Evolutionary conservation across 53 echinoderm and acorn worm species (phyloP).

Genomic region (Echinometra lucunter): DNA sequence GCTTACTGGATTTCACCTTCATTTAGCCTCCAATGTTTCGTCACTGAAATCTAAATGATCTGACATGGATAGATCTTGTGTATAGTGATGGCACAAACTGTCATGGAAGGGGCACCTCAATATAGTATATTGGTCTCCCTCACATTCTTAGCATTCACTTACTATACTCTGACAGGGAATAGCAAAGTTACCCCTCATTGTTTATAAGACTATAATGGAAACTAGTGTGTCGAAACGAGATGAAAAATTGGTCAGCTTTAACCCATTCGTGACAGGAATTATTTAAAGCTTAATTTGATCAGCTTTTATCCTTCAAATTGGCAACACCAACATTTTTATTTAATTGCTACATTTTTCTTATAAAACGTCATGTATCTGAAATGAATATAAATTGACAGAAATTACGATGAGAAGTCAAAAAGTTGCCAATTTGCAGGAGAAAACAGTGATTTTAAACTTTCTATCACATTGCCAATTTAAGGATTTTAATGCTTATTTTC

Average conservation of each 20-base stretch:
- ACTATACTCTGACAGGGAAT: slow-evolving; percentile 30
- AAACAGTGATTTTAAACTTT: too few relatives aligned
- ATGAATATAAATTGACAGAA: too few relatives aligned
- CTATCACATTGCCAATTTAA: too few relatives aligned
- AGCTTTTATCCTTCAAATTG: too few relatives aligned
- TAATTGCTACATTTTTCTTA: too few relatives aligned
- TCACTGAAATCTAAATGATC: background rate
- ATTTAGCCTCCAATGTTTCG: slow-evolving; percentile 14
- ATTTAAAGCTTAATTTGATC: too few relatives aligned
- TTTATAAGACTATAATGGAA: background rate
- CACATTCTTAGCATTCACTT: slow-evolving; percentile 33
- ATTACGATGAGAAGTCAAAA: too few relatives aligned
- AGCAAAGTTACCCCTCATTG: slow-evolving; percentile 19
- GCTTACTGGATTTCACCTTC: background rate
- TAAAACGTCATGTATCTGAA: too few relatives aligned
- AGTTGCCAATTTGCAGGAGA: too few relatives aligned
- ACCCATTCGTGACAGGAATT: too few relatives aligned
- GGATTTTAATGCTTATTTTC: too few relatives aligned
- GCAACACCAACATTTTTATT: too few relatives aligned
- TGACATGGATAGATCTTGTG: slow-evolving; percentile 18
- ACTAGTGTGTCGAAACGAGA: background rate
- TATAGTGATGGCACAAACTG: slow-evolving; percentile 44
- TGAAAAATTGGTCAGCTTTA: background rate
- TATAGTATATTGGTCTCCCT: background rate
- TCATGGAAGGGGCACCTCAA: slow-evolving; percentile 37